Evolutionary conservation across 2,888 invertebrate genomes (phyloP).

Genomic region (Syrphus vitripennis): DNA sequence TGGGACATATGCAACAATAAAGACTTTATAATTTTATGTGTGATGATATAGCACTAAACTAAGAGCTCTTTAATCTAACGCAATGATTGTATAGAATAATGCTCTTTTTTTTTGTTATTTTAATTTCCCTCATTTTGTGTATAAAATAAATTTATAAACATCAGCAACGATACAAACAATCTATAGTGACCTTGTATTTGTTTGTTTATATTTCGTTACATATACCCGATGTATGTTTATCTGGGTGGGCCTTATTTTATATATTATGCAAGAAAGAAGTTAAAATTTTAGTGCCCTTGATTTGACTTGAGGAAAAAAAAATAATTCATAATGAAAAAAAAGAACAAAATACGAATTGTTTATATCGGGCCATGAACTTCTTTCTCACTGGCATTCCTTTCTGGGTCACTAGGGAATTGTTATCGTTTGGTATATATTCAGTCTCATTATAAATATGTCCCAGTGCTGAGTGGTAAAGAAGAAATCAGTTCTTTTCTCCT

Average conservation of each 20-base stretch:
- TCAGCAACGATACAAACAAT: background rate
- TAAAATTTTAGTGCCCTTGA: slow-evolving; percentile 51
- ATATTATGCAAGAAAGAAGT: background rate
- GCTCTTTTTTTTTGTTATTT: background rate
- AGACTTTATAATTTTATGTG: background rate
- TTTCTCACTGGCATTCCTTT: background rate
- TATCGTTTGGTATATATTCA: slow-evolving; percentile 1
- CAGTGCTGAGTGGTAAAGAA: background rate
- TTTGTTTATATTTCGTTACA: slow-evolving; percentile 28
- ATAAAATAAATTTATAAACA: background rate
- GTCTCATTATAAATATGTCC: background rate
- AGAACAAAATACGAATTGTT: background rate
- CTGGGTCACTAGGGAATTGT: slow-evolving; percentile 31
- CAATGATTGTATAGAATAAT: background rate
- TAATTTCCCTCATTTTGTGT: background rate
- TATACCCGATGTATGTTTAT: background rate
- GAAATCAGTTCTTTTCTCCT: background rate
- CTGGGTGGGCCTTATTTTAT: slow-evolving; percentile 22
- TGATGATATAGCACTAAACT: background rate
- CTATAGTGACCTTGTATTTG: slow-evolving; percentile 46
- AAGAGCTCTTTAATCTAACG: slow-evolving; percentile 11
- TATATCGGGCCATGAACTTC: slow-evolving; percentile 36
- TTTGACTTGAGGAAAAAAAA: background rate
- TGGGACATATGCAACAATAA: slow-evolving; percentile 9
- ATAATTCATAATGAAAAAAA: no score